phyloP scores from a whole-genome alignment of 1,140 invertebrate species.

The Lepidurus couesii region DNA sequence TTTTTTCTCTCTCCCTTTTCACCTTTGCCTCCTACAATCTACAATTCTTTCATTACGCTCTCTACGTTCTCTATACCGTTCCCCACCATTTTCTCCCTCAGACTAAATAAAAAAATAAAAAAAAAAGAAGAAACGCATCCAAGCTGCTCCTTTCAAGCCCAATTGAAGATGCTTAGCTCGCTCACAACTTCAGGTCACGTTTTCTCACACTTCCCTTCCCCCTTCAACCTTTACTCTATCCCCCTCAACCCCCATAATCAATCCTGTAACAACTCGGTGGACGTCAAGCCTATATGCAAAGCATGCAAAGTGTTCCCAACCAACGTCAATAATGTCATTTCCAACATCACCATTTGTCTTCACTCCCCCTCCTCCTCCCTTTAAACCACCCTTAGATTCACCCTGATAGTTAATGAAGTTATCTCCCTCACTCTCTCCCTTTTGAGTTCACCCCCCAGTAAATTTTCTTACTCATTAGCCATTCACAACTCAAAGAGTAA shows the following conservation, averaged over 20 bases:
- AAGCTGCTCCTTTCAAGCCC: slow-evolving; percentile 5
- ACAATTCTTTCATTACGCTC: background rate
- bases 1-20: background rate
- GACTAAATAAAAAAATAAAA: background rate
- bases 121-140: background rate
- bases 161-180: slow-evolving; percentile 6
- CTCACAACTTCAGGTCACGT: slow-evolving; percentile 14
- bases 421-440: background rate
- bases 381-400: background rate
- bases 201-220: background rate
- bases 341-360: slow-evolving; percentile 17
- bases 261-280: slow-evolving; percentile 8
- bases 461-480: slow-evolving; percentile 11
- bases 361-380: background rate
- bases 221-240: background rate
- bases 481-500: background rate
- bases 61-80: background rate
- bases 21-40: background rate
- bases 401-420: slow-evolving; percentile 6
- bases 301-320: slow-evolving; percentile 12
- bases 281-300: background rate
- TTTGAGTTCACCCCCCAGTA: background rate
- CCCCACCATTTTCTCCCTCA: background rate
- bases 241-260: background rate
- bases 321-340: slow-evolving; percentile 22